Base-by-base conservation (phyloP, 2,113 vertebrate species). In the Myrmecophaga tridactyla region DNA sequence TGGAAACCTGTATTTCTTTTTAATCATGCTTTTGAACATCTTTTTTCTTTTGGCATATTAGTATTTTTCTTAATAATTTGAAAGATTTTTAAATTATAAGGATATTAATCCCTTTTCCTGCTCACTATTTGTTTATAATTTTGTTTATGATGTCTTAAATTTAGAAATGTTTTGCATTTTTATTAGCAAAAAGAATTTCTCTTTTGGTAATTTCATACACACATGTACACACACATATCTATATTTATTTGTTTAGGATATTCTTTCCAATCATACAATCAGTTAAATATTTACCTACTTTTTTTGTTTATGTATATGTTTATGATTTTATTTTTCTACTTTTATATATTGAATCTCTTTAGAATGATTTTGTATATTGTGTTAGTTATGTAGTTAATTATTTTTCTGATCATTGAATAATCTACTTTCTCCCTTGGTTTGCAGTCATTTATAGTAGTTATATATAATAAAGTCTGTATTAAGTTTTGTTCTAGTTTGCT, bases 11-110 rank as follows among this genome's bases (percentile, higher is more conserved):
- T 36, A 36, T 69, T 87, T 69, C 58, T 87, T 96, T 83, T 75
- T n/a, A 83, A 83, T 80, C 21, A 46, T 88, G 8, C 21, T 78
- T 34, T 87, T 86, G 84, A 53, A 73, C 25, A 4, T 29, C 75
- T 80, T 92, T 89, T 92, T 83, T 76, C 58, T 93, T 90, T 90
- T 78, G 58, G 36, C 41, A 86, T 62, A 36, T 69, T 69, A 36
- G 17, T 67, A 17, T 17, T 36, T 69, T 69, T 36, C n/a, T 65
- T 17, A 34, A 69, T 69, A 69, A 69, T 69, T 69, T n/a, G 2
- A 20, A 69, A 69, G 17, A 69, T 18, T 69, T n/a, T 69, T 69
- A 69, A 80, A 84, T 65, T 90, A 27, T 48, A 82, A 72, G 53
- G 43, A 73, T 78, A 73, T 73, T 85, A 92, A 63, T 58, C 51